Conservation (phyloP, 1,140 invertebrate genomes). For the Musca domestica region DNA sequence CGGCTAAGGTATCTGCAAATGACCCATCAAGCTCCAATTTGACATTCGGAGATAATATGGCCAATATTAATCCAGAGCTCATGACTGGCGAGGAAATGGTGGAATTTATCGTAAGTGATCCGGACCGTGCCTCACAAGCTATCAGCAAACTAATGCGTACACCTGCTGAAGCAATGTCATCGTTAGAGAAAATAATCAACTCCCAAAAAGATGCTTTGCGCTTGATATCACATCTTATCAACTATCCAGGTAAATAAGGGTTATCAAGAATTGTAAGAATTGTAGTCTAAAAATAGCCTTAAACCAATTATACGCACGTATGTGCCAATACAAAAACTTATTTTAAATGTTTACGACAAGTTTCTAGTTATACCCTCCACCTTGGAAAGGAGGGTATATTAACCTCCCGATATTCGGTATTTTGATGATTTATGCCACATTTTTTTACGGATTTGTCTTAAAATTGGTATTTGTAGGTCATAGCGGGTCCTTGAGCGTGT, state of each 20-base stretch:
- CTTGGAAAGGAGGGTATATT: too few species aligned
- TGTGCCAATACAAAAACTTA: too few species aligned
- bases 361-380: too few species aligned
- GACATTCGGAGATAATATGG: not conserved
- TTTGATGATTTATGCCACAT: too few species aligned
- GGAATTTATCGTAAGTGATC: conserved; percentile 47
- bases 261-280: not conserved
- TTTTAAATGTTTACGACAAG: too few species aligned
- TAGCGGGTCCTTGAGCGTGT: too few species aligned
- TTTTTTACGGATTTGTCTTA: too few species aligned
- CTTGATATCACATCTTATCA: conserved; percentile 50
- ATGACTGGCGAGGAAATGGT: conserved; percentile 49
- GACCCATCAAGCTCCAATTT: not conserved
- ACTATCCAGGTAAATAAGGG: conserved; percentile 40
- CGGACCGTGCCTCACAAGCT: conserved; percentile 46
- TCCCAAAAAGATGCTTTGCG: conserved; percentile 50
- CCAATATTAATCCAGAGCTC: conserved; percentile 37
- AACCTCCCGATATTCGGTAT: too few species aligned
- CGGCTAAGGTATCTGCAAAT: not conserved
- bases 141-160: conserved; percentile 50
- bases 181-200: conserved; percentile 48
- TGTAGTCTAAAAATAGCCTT: too few species aligned
- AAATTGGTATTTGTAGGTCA: too few species aligned
- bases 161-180: conserved; percentile 46
- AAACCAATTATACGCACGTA: too few species aligned